A percentile compares a stretch with the other conserved stretches of the same genome.
Conservation (phyloP, 2,888 invertebrate genomes). For the Crossocerus cetratus region DNA sequence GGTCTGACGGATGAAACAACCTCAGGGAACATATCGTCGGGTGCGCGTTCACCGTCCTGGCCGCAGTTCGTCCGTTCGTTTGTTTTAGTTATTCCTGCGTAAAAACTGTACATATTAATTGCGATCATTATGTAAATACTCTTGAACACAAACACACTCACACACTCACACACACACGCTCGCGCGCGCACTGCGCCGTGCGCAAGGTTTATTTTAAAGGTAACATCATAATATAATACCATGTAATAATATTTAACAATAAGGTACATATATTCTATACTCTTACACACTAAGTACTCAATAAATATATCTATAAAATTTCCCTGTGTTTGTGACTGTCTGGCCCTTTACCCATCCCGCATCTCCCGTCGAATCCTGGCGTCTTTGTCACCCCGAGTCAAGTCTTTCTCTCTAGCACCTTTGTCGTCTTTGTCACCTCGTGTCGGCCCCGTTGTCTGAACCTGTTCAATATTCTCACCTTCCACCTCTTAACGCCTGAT, state of each 20-base stretch:
- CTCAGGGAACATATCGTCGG: conserved; percentile 10
- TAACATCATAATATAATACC: conserved; percentile 69
- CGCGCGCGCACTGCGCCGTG: conserved; percentile 52
- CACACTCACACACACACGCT: conserved; percentile 40
- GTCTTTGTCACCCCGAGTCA: conserved; percentile 48
- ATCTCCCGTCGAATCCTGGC: conserved; percentile 64
- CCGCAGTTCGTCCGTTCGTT: conserved; percentile 53
- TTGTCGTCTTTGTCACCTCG: not conserved
- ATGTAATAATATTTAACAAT: conserved; percentile 71
- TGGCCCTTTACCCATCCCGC: conserved; percentile 59
- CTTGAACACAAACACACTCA: conserved; percentile 58
- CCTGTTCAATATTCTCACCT: conserved; percentile 42
- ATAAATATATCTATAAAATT: conserved; percentile 77
- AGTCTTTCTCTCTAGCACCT: not conserved
- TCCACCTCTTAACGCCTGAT: conserved; percentile 27
- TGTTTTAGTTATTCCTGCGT: conserved; percentile 48
- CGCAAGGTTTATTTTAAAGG: conserved; percentile 69
- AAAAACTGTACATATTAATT: conserved; percentile 71
- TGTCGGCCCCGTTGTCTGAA: conserved; percentile 15
- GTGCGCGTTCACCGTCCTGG: conserved; percentile 32
- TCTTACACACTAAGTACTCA: conserved; percentile 77
- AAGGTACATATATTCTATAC: conserved; percentile 76
- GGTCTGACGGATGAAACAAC: conserved; percentile 12
- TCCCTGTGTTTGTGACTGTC: conserved; percentile 75
- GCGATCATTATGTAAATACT: conserved; percentile 72